These are phyloP conservation scores for Noctua pronuba DNA, from an alignment of 2,888 invertebrate genomes.

Conservation along the genomic window DNA sequence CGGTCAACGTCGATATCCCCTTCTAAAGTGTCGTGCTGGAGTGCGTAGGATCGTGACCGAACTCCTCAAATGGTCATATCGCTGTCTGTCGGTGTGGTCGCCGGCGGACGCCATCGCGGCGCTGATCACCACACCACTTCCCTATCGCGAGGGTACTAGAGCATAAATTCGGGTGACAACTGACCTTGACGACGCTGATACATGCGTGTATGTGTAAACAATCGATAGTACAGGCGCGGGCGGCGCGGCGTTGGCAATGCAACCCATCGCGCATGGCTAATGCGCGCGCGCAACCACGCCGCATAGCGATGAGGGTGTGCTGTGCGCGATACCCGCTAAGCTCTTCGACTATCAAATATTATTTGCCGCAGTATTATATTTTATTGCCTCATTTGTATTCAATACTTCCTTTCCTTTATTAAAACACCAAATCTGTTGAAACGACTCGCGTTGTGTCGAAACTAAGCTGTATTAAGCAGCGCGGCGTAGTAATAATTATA, in stretches of 20 bases:
- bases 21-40: constrained; percentile 81
- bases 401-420: constrained; percentile 79
- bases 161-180: constrained; percentile 74
- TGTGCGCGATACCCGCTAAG: constrained; percentile 76
- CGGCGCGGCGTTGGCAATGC: constrained; percentile 73
- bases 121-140: constrained; percentile 49
- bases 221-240: constrained; percentile 78
- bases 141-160: constrained; percentile 76
- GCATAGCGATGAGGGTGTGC: constrained; percentile 85
- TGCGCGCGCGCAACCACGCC: constrained; percentile 80
- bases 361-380: constrained; percentile 80
- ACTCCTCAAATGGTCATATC: constrained; percentile 87
- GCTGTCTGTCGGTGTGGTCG: constrained; percentile 81
- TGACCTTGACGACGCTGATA: constrained; percentile 74
- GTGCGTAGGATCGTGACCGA: constrained; percentile 86
- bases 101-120: constrained; percentile 57
- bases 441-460: constrained; percentile 53
- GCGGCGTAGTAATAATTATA: constrained; percentile 59
- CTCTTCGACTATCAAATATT: constrained; percentile 80
- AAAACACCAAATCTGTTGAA: constrained; percentile 71
- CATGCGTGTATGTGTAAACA: constrained; percentile 84
- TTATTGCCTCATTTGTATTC: constrained; percentile 85
- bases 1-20: constrained; percentile 86
- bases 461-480: constrained; percentile 59
- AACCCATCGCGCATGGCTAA: constrained; percentile 85